phyloP scores from a whole-genome alignment of 2,888 invertebrate genomes.

The Barypeithes pellucidus region DNA sequence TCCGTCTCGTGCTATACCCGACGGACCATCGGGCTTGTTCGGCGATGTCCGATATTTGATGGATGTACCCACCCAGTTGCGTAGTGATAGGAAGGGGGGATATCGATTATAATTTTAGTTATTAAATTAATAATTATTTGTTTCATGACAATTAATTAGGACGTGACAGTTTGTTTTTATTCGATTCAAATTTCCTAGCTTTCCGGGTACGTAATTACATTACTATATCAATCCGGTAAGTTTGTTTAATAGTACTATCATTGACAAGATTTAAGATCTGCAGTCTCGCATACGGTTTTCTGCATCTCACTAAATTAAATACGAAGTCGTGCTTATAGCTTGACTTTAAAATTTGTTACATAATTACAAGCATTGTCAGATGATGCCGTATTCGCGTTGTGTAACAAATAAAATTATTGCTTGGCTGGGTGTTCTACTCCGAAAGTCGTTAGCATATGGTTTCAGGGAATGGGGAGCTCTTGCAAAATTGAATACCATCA shows the following conservation, averaged over 20 bases:
- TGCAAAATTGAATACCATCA: too few species aligned
- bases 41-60: too few species aligned
- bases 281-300: neutral
- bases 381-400: neutral
- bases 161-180: too few species aligned
- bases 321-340: neutral
- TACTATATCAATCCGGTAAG: slow-evolving; percentile 7
- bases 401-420: slow-evolving; percentile 12
- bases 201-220: slow-evolving; percentile 6
- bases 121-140: too few species aligned
- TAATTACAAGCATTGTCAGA: slow-evolving; percentile 7
- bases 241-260: neutral
- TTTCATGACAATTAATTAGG: too few species aligned
- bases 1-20: too few species aligned
- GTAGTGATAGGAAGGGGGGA: too few species aligned
- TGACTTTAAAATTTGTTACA: slow-evolving; percentile 6
- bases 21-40: too few species aligned
- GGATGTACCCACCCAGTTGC: too few species aligned
- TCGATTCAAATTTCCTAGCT: neutral
- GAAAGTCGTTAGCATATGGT: too few species aligned
- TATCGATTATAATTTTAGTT: too few species aligned
- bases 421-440: neutral
- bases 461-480: too few species aligned
- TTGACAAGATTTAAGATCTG: slow-evolving; percentile 8
- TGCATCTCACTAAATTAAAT: slow-evolving; percentile 17